phyloP scores from a whole-genome alignment of 2,113 vertebrate genomes.

The Gasterosteus nipponicus region DNA sequence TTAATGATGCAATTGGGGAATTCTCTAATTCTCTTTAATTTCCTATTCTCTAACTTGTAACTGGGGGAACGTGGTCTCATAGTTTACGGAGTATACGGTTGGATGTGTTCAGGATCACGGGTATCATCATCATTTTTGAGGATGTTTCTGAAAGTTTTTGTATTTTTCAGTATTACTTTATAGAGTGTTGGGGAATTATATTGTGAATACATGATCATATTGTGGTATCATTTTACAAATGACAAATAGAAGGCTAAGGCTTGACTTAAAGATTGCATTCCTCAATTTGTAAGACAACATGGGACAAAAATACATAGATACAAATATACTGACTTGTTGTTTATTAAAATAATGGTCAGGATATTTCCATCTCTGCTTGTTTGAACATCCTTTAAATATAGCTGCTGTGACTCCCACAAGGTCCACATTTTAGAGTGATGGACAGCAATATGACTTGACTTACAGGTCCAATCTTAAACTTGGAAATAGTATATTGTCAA shows the following conservation, averaged over 20 bases:
- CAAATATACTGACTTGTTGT: neutral
- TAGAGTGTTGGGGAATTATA: conserved; percentile 8
- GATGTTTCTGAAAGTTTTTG: neutral
- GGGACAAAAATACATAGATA: neutral
- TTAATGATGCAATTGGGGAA: conserved; percentile 10
- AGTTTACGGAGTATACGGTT: neutral
- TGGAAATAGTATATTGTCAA: neutral
- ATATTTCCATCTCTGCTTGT: neutral
- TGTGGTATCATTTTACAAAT: neutral
- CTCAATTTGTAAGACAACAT: too few species aligned
- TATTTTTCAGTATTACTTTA: neutral
- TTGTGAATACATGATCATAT: neutral
- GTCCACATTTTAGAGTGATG: neutral
- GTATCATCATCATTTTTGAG: neutral
- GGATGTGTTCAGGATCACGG: neutral
- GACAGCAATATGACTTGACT: neutral
- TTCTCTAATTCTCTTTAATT: conserved; percentile 28
- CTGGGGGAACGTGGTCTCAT: too few species aligned
- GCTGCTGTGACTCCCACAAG: neutral
- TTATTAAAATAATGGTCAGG: neutral
- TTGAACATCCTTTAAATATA: neutral
- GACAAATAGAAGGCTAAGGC: too few species aligned
- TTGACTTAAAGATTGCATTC: too few species aligned
- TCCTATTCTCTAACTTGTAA: conserved; percentile 2
- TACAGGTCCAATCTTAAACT: neutral